Base-by-base conservation (phyloP, 2,113 vertebrate species). In the Crotalus viridis region DNA sequence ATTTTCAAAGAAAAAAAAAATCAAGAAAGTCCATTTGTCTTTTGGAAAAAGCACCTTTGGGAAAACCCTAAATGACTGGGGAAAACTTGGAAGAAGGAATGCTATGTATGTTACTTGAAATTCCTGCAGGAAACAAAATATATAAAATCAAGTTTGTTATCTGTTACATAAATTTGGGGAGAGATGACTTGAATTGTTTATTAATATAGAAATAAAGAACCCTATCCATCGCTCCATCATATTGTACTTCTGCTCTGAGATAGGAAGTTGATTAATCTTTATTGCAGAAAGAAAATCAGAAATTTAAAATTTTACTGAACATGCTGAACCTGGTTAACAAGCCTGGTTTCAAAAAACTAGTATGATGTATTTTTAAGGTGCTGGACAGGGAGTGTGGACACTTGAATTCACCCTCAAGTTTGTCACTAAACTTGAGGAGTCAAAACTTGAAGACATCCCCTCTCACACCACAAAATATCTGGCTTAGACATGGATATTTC, bases 231-330 rank as follows among this genome's bases (percentile, higher is more conserved):
- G 13, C 28, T n/a, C 74, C 86, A 90, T 24, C 56, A 90, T 48
- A n/a, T 54, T 64, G 28, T 61, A 89, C 88, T 93, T 93, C 92
- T 93, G 92, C 74, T 93, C 89, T 93, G 57, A 87, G 92, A 93
- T 90, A 93, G 92, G 92, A 93, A 93, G 88, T 93, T 93, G 92
- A 87, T 93, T 86, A 90, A 93, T 90, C 56, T 90, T 56, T 90
- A 87, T 90, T 93, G 92, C 88, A 93, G 89, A 90, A 87, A 93
- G 28, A 87, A 90, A 93, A 93, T 90, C 92, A 93, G 88, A 87
- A 51, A 90, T 93, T 93, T 89, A 90, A 93, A 64, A 93, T 81
- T 26, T 61, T 61, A 81, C 43, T 86, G 22, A 86, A 93, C 22
- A 33, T 64, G 61, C 89, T 22, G 87, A 61, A 10, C 17, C 10